Percentiles rank a stretch among this genome's conserved stretches.
Conservation (phyloP, 92 coral and sea anemone genomes). For the Palythoa grandiflora region DNA sequence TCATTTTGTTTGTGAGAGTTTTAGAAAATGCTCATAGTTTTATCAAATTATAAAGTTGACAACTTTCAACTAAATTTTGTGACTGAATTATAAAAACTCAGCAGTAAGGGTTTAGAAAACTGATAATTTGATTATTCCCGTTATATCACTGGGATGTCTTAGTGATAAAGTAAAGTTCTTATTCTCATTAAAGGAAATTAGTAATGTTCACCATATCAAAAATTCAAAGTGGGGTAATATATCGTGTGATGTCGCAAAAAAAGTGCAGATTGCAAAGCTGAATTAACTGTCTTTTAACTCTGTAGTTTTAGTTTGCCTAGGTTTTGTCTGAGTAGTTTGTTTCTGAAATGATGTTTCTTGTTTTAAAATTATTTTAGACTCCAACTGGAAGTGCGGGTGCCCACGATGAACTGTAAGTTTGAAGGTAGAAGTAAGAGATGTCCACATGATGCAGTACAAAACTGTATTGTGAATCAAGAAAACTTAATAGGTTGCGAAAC, state of each 20-base stretch:
- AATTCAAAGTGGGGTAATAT: neutral
- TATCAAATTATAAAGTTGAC: too few relatives aligned
- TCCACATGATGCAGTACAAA: neutral
- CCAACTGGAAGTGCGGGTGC: constrained; percentile 75
- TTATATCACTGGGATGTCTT: neutral
- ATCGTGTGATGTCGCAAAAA: neutral
- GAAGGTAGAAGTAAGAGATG: neutral
- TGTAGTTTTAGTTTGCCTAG: neutral
- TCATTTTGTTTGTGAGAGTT: too few relatives aligned
- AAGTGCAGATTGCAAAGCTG: neutral
- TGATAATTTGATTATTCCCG: neutral
- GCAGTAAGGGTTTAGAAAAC: too few relatives aligned
- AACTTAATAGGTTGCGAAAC: neutral
- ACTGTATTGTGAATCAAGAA: neutral
- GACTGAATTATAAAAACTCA: too few relatives aligned
- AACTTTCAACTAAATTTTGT: too few relatives aligned
- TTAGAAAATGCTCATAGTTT: too few relatives aligned
- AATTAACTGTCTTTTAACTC: neutral
- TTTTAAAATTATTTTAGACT: constrained; percentile 59
- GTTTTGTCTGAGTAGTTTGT: neutral
- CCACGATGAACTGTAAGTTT: constrained; percentile 90
- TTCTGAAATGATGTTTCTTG: neutral
- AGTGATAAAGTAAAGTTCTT: neutral
- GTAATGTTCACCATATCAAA: neutral
- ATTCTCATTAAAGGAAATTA: neutral